Percentiles rank a stretch among this genome's conserved stretches.
phyloP scores from a whole-genome alignment of 2,888 invertebrate species.

The Hypomecis atomaria region DNA sequence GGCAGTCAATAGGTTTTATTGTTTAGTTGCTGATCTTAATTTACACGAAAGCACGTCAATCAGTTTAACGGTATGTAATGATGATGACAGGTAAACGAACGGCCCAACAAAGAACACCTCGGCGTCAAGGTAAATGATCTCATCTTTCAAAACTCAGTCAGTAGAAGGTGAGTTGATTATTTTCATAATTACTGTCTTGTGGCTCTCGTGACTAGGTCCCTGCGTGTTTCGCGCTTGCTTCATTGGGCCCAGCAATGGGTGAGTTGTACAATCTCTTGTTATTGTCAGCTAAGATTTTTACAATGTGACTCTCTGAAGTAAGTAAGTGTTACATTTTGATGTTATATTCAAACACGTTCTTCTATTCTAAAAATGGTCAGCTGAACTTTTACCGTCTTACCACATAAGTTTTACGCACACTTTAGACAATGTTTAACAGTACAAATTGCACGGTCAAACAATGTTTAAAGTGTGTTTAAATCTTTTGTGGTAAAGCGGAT shows the following conservation, averaged over 20 bases:
- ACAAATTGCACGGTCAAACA: no score
- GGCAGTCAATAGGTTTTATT: no score
- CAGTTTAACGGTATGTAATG: conserved; percentile 25
- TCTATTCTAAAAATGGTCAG: no score
- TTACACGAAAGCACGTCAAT: conserved; percentile 9
- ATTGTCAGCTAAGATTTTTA: no score
- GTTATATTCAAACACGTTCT: no score
- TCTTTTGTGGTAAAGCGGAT: no score
- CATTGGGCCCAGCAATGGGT: conserved; percentile 6
- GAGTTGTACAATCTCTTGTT: conserved; percentile 2
- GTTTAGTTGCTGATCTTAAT: conserved; percentile 11
- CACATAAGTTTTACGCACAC: no score
- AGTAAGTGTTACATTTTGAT: no score
- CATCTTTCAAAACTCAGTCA: conserved; percentile 19
- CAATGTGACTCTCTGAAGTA: no score
- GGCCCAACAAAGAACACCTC: conserved; percentile 22
- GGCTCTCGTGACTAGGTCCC: conserved; percentile 37
- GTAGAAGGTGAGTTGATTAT: conserved; percentile 21
- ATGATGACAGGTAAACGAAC: conserved; percentile 26
- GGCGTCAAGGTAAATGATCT: conserved; percentile 26
- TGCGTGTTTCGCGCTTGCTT: conserved; percentile 39
- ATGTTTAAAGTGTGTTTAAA: no score
- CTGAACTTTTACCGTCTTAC: no score
- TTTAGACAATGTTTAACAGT: no score
- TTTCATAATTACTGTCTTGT: conserved; percentile 27